Percentiles rank a stretch among this genome's conserved stretches.
Conservation (phyloP, 2,888 invertebrate genomes). For the Amphipyra berbera region DNA sequence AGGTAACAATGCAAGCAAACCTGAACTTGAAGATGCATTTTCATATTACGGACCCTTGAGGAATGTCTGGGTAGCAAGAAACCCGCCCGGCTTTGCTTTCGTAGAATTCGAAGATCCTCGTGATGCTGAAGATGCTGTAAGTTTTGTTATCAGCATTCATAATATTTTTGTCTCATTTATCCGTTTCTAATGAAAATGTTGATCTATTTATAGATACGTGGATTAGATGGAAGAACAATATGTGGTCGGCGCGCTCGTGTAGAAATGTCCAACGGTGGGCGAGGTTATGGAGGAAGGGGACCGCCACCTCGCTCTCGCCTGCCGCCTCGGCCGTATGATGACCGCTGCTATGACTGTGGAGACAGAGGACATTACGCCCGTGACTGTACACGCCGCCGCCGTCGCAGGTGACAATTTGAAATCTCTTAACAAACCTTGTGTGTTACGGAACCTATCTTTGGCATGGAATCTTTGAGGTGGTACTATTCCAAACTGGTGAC, state of each 20-base stretch:
- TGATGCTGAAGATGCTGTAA: conserved; percentile 97
- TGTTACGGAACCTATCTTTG: conserved; percentile 49
- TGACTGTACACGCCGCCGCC: conserved; percentile 94
- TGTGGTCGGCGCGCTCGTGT: conserved; percentile 97
- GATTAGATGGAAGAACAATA: conserved; percentile 94
- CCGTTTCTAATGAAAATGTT: background rate
- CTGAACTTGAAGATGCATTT: conserved; percentile 98
- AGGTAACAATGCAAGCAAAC: conserved; percentile 97
- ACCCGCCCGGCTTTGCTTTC: conserved; percentile 98
- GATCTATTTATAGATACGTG: conserved; percentile 79
- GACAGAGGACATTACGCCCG: conserved; percentile 98
- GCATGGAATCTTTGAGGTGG: conserved; percentile 75
- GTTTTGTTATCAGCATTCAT: conserved; percentile 60
- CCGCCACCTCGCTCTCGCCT: conserved; percentile 90
- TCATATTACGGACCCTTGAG: conserved; percentile 97
- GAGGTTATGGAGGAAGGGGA: conserved; percentile 88
- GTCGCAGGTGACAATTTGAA: conserved; percentile 83
- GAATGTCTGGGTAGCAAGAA: conserved; percentile 99
- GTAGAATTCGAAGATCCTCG: conserved; percentile 98
- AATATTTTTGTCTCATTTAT: background rate
- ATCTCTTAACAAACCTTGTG: conserved; percentile 25
- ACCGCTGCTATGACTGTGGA: conserved; percentile 98
- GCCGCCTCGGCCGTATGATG: conserved; percentile 96
- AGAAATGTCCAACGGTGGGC: conserved; percentile 97
- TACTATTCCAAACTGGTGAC: conserved; percentile 14